Evolutionary conservation across 2,797 vertebrate genomes (phyloP).

Genomic region (Sebastes iracundus): DNA sequence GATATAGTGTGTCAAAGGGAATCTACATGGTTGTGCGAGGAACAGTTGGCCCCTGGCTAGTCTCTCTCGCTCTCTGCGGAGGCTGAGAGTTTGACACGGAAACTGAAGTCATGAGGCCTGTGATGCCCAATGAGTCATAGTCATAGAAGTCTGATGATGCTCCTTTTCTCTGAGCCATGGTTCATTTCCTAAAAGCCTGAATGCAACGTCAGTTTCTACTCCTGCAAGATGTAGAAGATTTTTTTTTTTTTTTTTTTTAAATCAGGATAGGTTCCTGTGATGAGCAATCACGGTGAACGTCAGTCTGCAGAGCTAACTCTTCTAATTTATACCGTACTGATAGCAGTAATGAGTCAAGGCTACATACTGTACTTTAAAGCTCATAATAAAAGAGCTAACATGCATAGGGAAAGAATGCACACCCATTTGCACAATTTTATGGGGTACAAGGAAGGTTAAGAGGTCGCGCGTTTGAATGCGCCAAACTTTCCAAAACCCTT

Average conservation of each 20-base stretch:
- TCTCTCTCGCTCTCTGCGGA: conserved; percentile 3
- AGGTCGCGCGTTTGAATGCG: conserved; percentile 24
- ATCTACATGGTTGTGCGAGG: conserved; percentile 25
- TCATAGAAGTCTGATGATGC: conserved; percentile 37
- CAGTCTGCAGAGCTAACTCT: background rate
- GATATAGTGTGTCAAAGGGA: conserved; percentile 50
- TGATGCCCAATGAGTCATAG: conserved; percentile 48
- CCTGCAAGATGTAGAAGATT: background rate
- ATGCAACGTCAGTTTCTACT: background rate
- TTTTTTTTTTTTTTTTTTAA: background rate
- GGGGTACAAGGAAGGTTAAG: conserved; percentile 15
- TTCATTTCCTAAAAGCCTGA: conserved; percentile 1
- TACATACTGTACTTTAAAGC: background rate
- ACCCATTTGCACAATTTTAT: conserved; percentile 20
- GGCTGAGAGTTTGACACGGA: conserved; percentile 44
- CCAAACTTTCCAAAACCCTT: conserved; percentile 43
- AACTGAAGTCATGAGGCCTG: conserved; percentile 59
- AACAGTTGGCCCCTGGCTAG: conserved; percentile 50
- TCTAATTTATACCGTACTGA: background rate
- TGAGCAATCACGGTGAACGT: background rate
- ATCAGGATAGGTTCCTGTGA: background rate
- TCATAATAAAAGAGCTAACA: background rate
- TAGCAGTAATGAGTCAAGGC: background rate
- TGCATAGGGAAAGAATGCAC: conserved; percentile 11
- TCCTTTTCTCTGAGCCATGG: background rate